phyloP scores from a whole-genome alignment of 2,113 vertebrate genomes.

The Pimephales promelas region DNA sequence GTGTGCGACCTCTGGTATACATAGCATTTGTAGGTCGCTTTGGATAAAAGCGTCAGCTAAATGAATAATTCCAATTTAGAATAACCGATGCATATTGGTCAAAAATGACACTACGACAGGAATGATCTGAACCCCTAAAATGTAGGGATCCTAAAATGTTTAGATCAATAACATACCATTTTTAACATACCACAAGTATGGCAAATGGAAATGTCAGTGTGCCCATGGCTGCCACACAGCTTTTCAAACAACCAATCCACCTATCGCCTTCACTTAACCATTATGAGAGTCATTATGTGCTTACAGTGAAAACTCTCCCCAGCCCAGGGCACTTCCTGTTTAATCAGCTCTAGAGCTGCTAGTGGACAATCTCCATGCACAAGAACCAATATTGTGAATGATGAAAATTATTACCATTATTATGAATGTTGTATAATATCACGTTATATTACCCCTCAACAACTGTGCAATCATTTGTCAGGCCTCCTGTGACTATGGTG shows the following conservation, averaged over 20 bases:
- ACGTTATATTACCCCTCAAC: constrained; percentile 33
- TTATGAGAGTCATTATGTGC: constrained; percentile 4
- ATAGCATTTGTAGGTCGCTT: too few relatives aligned
- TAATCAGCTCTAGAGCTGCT: constrained; percentile 46
- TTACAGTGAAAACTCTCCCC: constrained; percentile 3
- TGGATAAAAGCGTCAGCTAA: too few relatives aligned
- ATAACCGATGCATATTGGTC: not conserved
- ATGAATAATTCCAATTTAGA: not conserved
- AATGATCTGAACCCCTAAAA: not conserved
- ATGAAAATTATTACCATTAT: constrained; percentile 7
- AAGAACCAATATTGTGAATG: constrained; percentile 38
- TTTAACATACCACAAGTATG: not conserved
- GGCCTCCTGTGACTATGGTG: constrained; percentile 1
- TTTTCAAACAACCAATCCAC: constrained; percentile 13
- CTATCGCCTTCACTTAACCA: not conserved
- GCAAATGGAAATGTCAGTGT: not conserved
- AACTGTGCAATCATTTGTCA: constrained; percentile 24
- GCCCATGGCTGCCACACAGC: not conserved
- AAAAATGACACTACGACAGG: not conserved
- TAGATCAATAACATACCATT: not conserved
- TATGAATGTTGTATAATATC: constrained; percentile 20
- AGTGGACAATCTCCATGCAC: not conserved
- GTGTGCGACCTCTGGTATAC: too few relatives aligned
- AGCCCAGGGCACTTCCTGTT: constrained; percentile 52
- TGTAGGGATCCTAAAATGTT: not conserved